Evolutionary conservation across 1,140 invertebrate genomes (phyloP), one percentile per base, ranked within the genome.

Genomic region (Anoplophora glabripennis): DNA sequence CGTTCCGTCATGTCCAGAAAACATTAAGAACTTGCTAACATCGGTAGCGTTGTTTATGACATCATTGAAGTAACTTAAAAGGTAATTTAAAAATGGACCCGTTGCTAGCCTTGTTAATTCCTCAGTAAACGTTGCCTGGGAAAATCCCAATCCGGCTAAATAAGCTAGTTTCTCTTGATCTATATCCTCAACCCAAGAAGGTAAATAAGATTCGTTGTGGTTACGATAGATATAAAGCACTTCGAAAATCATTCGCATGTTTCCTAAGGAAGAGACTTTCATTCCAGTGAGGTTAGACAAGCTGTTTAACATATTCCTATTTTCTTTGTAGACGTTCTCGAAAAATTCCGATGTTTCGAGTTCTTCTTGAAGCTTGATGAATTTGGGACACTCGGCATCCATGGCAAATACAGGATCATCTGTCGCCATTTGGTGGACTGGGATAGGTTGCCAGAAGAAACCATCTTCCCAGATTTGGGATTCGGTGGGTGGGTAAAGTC

Each of bases 361-460:
- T 21, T 34, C 4, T 34, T 28, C 9, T 12, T 33, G 11, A 11
- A 48, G 15, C 12, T 34, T 34, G 4, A 33, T 15, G 21, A 48
- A 90, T 44, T 77, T 78, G 0, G 81, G 76, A 71, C 90, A 92
- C 14, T 77, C 74, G 56, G 83, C 84, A 68, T 86, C 84, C 70
- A 70, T 70, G 11, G 57, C 56, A 15, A 71, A 34, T 9, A 92
- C 72, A 59, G 82, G 66, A 79, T 94, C 91, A 11, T 81, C 59
- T 5, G 76, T 61, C 67, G 84, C 78, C 0, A 88, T 86, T 17
- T 79, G 64, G 64, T 94, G 91, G 9, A 96, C 81, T 0, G 93
- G 91, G 66, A 96, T 89, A 0, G 93, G 93, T 73, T 94, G 90
- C 93, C 93, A 96, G 10, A 76, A 68, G 1, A 94, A 73, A 4